Evolutionary conservation across 2,888 invertebrate genomes (phyloP), one percentile per base, ranked within the genome.

Genomic region (Drosophila testacea): DNA sequence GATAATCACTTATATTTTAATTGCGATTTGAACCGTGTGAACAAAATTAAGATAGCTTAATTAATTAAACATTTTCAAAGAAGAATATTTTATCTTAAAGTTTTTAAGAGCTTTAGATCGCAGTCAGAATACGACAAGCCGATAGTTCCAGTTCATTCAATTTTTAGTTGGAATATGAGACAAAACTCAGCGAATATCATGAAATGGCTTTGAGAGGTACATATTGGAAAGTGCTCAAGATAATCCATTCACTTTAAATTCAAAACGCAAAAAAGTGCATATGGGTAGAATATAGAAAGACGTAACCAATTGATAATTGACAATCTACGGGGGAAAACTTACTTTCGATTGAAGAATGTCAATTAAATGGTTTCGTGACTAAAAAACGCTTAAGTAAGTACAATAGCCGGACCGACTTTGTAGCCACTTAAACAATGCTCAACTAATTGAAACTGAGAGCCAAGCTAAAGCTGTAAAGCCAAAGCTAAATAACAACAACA

Each of bases 371-470:
- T 72, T 75, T 73, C 70, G 50, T 59, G 76, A 73, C 54, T 55
- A 44, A 54, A 69, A 69, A 73, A 60, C 39, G 52, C 22, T 22
- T 22, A 22, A 60, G 55, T 52, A 67, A 67, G 67, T 39, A 16
- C 41, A 59, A 62, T 13, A 38, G 27, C 2, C 27, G 46, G 39
- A 64, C 11, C 28, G 54, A 28, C 50, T 61, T 36, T 28, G 39
- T 7, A 51, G 48, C 63, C 61, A 75, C 84, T 81, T 83, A 67
- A 81, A 66, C 64, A 76, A 59, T 48, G 76, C 62, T 79, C 66
- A 47, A 70, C 88, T 79, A 83, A 88, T 85, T 85, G 80, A 83
- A 88, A 77, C 48, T 44, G 66, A 74, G 73, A 63, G 68, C 38
- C 50, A 27, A 63, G 52, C 44, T 52, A 71, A 69, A 73, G 50